Evolutionary conservation across 1,140 invertebrate species (phyloP), one percentile per base, ranked within the genome.

Genomic region (Tribolium madens): DNA sequence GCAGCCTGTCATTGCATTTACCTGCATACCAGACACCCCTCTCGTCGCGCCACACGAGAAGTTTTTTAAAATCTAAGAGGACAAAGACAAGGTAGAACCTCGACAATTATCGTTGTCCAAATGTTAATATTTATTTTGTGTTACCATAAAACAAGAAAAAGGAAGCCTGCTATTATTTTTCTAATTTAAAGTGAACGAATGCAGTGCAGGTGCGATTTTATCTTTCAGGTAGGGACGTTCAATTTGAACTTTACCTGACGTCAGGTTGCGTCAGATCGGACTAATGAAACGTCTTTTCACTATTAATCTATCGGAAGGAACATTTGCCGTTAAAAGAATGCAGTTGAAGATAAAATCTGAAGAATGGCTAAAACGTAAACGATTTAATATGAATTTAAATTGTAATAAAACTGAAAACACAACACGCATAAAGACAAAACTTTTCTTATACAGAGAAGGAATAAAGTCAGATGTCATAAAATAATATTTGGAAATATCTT

Each of bases 221-320:
- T 72, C 21, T 72, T 42, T 26, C 14, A 18, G 47, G 36, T 71
- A 72, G 70, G 60, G 47, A 75, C 47, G 42, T 52, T 64, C 21
- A 75, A 69, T 77, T 76, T 78, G 46, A 64, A 76, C 53, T 57
- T 78, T 79, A 79, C 80, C 78, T 81, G 78, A 78, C 75, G 73
- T 76, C 52, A 52, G 50, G 53, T 53, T 72, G 33, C 76, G 76
- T 78, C 78, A 76, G 74, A 70, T 68, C 57, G 70, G 7, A 76
- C 78, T 81, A 81, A 81, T 81, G 80, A 81, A 81, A 79, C 71
- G 72, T 79, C 76, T 73, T 50, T 78, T 78, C 70, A 75, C 78
- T 79, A 81, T 81, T 81, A 81, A 81, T 81, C 80, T 81, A 75
- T 76, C 68, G 78, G 75, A 78, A 73, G 69, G 72, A 81, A 76